Conservation (phyloP, 2,113 vertebrate genomes). For the Bujurquina vittata region DNA sequence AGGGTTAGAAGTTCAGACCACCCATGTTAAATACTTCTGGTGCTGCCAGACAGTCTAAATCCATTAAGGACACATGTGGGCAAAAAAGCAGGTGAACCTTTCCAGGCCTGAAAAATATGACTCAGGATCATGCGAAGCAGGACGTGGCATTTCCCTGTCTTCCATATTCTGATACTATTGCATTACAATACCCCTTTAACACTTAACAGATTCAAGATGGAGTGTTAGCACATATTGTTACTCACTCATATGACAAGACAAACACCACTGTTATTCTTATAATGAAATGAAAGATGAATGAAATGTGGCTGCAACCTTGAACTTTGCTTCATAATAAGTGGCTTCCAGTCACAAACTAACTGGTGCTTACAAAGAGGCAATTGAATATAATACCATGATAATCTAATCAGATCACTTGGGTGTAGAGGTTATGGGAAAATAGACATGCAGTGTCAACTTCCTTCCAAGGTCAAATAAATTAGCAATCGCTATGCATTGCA, state of each 20-base stretch:
- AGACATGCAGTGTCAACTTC: constrained; percentile 37
- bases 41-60: constrained; percentile 22
- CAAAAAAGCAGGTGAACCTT: constrained; percentile 12
- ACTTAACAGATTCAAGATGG: neutral
- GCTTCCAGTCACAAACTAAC: constrained; percentile 47
- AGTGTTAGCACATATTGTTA: constrained; percentile 34
- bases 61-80: constrained; percentile 50
- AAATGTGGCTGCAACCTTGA: constrained; percentile 60
- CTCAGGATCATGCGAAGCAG: constrained; percentile 36
- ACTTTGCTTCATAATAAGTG: constrained; percentile 51
- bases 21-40: constrained; percentile 44
- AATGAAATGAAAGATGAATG: constrained; percentile 33
- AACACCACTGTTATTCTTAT: constrained; percentile 9
- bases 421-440: constrained; percentile 50
- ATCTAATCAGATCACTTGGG: constrained; percentile 67
- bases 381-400: constrained; percentile 47
- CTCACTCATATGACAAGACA: neutral
- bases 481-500: constrained; percentile 37
- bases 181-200: neutral
- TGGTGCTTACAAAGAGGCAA: constrained; percentile 49
- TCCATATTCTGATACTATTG: neutral
- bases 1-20: constrained; percentile 59
- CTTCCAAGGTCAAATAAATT: constrained; percentile 64
- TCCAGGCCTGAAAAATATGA: constrained; percentile 36
- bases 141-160: constrained; percentile 19